A percentile compares a stretch with the other conserved stretches of the same genome.
These are phyloP conservation scores for Ophthalmolycus amberensis DNA, from an alignment of 2,113 vertebrate species.

Conservation along the genomic window DNA sequence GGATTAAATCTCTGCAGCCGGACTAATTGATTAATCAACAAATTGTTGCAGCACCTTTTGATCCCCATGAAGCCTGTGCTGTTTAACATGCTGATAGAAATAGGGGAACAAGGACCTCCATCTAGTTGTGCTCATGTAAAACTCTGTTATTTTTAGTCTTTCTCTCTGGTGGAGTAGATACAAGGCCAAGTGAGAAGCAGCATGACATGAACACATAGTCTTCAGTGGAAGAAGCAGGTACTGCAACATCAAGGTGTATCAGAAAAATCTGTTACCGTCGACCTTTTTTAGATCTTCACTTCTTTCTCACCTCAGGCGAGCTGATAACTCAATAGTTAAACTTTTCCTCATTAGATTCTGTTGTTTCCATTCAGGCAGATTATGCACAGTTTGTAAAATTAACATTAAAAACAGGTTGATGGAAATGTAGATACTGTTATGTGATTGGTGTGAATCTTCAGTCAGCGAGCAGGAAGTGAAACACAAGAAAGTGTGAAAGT, in stretches of 20 bases:
- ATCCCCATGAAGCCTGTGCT: too few relatives aligned
- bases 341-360: not conserved
- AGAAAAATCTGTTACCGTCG: not conserved
- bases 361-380: not conserved
- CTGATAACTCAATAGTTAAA: not conserved
- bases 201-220: not conserved
- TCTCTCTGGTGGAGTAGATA: not conserved
- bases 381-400: not conserved
- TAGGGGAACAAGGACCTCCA: not conserved
- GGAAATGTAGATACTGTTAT: not conserved
- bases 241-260: not conserved
- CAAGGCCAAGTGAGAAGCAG: not conserved
- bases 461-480: slow-evolving; percentile 51
- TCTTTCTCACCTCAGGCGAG: not conserved
- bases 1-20: too few relatives aligned
- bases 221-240: not conserved
- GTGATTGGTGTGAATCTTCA: slow-evolving; percentile 30
- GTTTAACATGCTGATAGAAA: not conserved
- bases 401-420: not conserved
- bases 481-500: slow-evolving; percentile 40
- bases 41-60: not conserved
- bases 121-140: not conserved
- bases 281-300: not conserved
- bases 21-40: not conserved
- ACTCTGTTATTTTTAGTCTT: too few relatives aligned